These are phyloP conservation scores for Automeris io DNA, from an alignment of 2,888 invertebrate species.

Conservation along the genomic window DNA sequence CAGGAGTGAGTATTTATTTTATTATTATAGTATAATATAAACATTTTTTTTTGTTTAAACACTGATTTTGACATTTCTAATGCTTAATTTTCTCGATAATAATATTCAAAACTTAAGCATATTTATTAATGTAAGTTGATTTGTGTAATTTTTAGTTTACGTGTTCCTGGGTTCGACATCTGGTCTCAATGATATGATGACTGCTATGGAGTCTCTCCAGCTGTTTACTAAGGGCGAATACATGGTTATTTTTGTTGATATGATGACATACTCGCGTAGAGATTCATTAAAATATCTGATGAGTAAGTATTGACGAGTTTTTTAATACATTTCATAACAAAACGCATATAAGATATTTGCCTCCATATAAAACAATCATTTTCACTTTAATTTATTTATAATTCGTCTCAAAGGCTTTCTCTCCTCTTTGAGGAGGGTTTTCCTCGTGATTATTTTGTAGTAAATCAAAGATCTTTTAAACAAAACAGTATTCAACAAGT, in stretches of 20 bases:
- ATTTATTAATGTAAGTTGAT: neutral
- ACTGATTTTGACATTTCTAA: too few relatives aligned
- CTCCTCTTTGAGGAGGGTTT: too few relatives aligned
- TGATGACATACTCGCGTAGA: slow-evolving; percentile 86
- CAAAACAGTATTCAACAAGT: too few relatives aligned
- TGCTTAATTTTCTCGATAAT: too few relatives aligned
- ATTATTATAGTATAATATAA: neutral
- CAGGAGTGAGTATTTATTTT: slow-evolving; percentile 79
- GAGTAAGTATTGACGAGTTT: slow-evolving; percentile 77
- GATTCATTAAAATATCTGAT: slow-evolving; percentile 89
- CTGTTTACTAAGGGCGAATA: slow-evolving; percentile 95
- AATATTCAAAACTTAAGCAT: too few relatives aligned
- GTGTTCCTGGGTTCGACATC: slow-evolving; percentile 93
- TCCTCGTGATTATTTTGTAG: too few relatives aligned
- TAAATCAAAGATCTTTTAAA: too few relatives aligned
- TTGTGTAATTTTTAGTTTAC: slow-evolving; percentile 86
- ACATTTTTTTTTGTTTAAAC: neutral
- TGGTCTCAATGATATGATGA: slow-evolving; percentile 93
- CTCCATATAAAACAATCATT: too few relatives aligned
- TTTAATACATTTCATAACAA: too few relatives aligned
- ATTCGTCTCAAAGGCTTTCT: too few relatives aligned
- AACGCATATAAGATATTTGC: too few relatives aligned
- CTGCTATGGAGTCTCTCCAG: slow-evolving; percentile 91
- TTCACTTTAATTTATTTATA: too few relatives aligned
- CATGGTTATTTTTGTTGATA: slow-evolving; percentile 96